Base-by-base conservation (phyloP, 2,797 vertebrate genomes). In the Lophotriccus pileatus region DNA sequence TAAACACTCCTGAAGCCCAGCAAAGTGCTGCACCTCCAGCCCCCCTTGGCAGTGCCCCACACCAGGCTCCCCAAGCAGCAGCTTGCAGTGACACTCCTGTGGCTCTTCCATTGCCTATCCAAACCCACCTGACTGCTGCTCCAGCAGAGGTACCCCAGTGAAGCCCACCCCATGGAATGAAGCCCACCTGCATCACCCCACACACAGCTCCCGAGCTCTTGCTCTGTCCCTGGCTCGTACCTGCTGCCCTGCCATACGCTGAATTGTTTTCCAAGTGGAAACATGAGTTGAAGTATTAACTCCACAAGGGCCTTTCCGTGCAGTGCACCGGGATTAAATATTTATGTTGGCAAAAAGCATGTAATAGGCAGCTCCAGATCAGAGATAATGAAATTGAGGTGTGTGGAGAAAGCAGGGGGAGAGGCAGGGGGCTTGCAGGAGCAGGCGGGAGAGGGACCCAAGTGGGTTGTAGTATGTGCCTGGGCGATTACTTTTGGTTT, bases 311-410 rank as follows among this genome's bases (percentile, higher is more conserved):
- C 81, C 63, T 94, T 92, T 88, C 94, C 56, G 39, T 95, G 78
- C 84, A 55, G 10, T 81, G 78, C 41, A 7, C 69, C 3, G 10
- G 88, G 95, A 93, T 96, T 96, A 95, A 96, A 94, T 97, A 96
- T 96, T 95, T 97, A 95, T 92, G 84, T 96, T 96, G 96, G 93
- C 94, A 96, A 91, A 93, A 95, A 94, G 47, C 76, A 36, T 37
- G n/a, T 89, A 66, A 68, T 87, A 96, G 74, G 94, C 92, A 88
- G 74, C 68, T 86, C 22, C 5, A 84, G 89, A 72, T 95, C 72
- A 86, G 87, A 96, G 93, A 95, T 87, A 68, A 85, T 92, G 91
- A 93, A 84, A 53, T 46, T 59, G 70, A 94, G 95, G 94, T 93
- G 95, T 91, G 76, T 56, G 80, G 49, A 63, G 79, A 88, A 67